phyloP scores from a whole-genome alignment of 2,888 invertebrate genomes.

The Tiliacea aurago region DNA sequence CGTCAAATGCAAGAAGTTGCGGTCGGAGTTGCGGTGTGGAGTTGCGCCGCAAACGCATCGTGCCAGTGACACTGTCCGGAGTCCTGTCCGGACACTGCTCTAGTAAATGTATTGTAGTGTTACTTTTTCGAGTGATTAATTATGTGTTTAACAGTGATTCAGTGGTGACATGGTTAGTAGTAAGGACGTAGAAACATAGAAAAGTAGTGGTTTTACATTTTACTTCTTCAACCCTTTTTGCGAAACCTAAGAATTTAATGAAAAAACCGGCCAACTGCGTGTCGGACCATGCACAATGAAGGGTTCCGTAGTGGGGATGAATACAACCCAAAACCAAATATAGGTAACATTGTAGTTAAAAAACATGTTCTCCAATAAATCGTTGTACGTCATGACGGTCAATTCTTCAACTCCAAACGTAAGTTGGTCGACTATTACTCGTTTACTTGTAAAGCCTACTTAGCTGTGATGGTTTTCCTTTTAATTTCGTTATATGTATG shows the following conservation, averaged over 20 bases:
- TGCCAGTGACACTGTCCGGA: constrained; percentile 57
- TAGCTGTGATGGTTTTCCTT: no score
- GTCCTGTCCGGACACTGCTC: constrained; percentile 27
- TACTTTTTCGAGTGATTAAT: constrained; percentile 21
- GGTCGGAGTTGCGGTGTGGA: constrained; percentile 62
- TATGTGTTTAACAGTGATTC: constrained; percentile 7
- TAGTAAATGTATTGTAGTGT: constrained; percentile 36
- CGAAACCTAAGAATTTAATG: neutral
- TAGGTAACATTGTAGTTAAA: no score
- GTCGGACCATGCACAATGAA: no score
- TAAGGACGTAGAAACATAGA: neutral
- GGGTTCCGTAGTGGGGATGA: no score
- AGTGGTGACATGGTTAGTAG: neutral
- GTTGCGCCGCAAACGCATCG: constrained; percentile 55
- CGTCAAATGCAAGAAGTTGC: constrained; percentile 68
- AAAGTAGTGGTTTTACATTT: neutral
- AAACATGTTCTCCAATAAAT: no score
- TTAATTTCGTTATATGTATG: no score
- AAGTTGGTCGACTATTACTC: no score
- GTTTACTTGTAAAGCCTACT: no score
- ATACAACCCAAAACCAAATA: no score
- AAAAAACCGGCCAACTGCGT: no score
- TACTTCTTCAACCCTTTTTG: neutral
- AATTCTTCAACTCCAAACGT: no score
- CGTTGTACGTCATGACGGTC: no score